Base-by-base conservation (phyloP, 1,140 invertebrate genomes). In the Conus betulinus region DNA sequence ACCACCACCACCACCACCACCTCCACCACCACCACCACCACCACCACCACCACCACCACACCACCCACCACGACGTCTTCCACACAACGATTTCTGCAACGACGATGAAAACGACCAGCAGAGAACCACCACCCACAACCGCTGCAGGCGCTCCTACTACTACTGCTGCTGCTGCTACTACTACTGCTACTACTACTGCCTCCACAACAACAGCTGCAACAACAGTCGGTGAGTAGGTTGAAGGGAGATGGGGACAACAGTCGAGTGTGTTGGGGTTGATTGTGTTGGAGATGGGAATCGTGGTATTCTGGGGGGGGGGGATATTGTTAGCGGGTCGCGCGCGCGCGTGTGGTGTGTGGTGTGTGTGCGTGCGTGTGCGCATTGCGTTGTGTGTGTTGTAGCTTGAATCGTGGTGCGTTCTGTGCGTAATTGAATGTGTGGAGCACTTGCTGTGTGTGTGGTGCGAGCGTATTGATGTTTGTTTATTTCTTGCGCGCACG, bases 21-120 rank as follows among this genome's bases (percentile, higher is more conserved):
- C 13, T 39, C 84, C 8, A 85, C 63, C 7, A 85, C 84, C 39
- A 52, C 84, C 25, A 67, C 84, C 23, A 74, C 84, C 17, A 85
- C 84, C 13, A 39, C 84, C 25, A 71, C 60, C 15, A 74, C 51
- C 25, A 71, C 60, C 3, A 85, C 63, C n/a, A 63, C 83, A 13
- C 55, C 60, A 15, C 17, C 83, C 15, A 27, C 83, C 13, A 85
- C 25, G 6, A 85, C 83, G 6, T 67, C 83, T 3, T 17, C 67
- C 23, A 71, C 67, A 7, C 15, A 71, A 11, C 60, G n/a, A 52
- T 25, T 57, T 23, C 52, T 11, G 74, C 84, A 10, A 76, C 84
- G 27, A 85, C 63, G 20, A 85, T n/a, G 63, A n/a, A 71, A 71
- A 15, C n/a, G 15, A 71, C 63, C n/a, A 15, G 63, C 63, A 71